These are phyloP conservation scores for Trichopoda pennipes DNA, from an alignment of 2,888 invertebrate genomes.

Conservation along the genomic window DNA sequence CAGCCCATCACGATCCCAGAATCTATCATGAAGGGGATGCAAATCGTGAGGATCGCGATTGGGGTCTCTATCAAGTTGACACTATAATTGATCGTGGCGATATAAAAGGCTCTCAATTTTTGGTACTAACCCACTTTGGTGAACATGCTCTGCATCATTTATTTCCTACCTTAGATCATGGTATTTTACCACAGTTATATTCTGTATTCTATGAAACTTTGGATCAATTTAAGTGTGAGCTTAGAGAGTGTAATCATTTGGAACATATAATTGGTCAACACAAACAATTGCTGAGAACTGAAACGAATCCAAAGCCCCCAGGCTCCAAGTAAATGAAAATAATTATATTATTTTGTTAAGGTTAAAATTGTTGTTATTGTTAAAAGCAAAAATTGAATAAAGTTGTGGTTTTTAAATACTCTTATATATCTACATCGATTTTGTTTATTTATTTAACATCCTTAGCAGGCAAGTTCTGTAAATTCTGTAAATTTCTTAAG, in stretches of 20 bases:
- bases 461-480: too few species aligned
- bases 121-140: constrained; percentile 88
- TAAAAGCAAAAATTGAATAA: too few species aligned
- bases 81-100: constrained; percentile 87
- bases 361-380: background rate
- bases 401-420: too few species aligned
- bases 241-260: constrained; percentile 82
- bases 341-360: background rate
- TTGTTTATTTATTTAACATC: too few species aligned
- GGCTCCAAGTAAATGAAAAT: constrained; percentile 67
- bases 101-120: constrained; percentile 85
- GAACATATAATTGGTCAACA: constrained; percentile 86
- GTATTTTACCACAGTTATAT: constrained; percentile 85
- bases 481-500: too few species aligned
- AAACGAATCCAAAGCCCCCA: constrained; percentile 79
- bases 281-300: constrained; percentile 82
- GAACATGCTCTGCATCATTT: constrained; percentile 90
- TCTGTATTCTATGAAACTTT: constrained; percentile 81
- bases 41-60: constrained; percentile 83
- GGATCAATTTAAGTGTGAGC: constrained; percentile 78
- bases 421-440: too few species aligned
- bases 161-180: constrained; percentile 90
- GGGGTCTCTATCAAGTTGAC: constrained; percentile 90
- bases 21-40: constrained; percentile 90
- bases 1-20: constrained; percentile 90